phyloP scores from a whole-genome alignment of 2,888 invertebrate genomes.

The Limnephilus marmoratus region DNA sequence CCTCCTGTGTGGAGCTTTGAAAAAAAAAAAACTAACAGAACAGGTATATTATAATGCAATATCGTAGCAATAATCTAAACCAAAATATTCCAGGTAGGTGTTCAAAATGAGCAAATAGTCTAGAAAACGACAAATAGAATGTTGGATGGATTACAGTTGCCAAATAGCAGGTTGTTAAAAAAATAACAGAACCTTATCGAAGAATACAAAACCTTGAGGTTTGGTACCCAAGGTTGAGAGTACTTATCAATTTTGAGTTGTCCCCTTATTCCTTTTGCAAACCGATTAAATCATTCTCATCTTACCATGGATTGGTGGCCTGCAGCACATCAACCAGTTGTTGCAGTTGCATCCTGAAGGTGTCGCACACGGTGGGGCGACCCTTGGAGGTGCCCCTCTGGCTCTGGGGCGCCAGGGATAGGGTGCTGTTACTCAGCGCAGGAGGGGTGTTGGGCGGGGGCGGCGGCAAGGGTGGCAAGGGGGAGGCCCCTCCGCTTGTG shows the following conservation, averaged over 20 bases:
- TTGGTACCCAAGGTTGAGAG: not conserved
- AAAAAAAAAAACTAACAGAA: not conserved
- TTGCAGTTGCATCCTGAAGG: slow-evolving; percentile 91
- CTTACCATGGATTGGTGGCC: slow-evolving; percentile 91
- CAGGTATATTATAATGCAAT: not conserved
- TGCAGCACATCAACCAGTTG: slow-evolving; percentile 93
- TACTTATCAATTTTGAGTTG: not conserved
- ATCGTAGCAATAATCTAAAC: not conserved
- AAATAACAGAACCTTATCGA: too few relatives aligned
- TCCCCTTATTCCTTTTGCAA: too few relatives aligned
- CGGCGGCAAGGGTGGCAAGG: slow-evolving; percentile 50
- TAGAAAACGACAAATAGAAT: too few relatives aligned
- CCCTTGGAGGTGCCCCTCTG: slow-evolving; percentile 92
- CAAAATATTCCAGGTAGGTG: not conserved
- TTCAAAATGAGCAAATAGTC: not conserved
- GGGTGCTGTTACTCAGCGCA: slow-evolving; percentile 73
- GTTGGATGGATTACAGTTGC: too few relatives aligned
- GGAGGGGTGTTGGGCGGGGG: slow-evolving; percentile 68
- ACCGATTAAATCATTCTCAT: not conserved
- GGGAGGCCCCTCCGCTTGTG: slow-evolving; percentile 55
- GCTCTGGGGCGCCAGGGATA: slow-evolving; percentile 74
- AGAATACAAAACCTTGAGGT: too few relatives aligned
- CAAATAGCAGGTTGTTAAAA: too few relatives aligned
- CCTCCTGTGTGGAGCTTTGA: too few relatives aligned
- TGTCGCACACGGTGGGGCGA: slow-evolving; percentile 93